Conservation (phyloP, 2,888 invertebrate species). For the Pseudolycoriella hygida region DNA sequence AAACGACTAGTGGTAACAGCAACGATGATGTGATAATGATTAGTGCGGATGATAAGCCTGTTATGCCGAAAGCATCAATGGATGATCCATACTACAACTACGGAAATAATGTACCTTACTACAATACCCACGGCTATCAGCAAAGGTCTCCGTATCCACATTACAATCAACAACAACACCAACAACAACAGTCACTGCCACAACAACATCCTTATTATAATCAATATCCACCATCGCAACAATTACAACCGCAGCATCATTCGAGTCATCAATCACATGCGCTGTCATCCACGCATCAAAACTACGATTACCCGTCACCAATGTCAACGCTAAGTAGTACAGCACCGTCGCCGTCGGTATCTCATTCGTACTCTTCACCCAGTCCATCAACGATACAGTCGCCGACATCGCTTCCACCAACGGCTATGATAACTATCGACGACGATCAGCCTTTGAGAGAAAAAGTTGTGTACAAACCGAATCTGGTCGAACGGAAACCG, state of each 20-base stretch:
- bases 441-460: slow-evolving; percentile 11
- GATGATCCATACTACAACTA: background rate
- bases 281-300: background rate
- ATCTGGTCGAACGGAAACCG: slow-evolving; percentile 19
- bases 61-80: background rate
- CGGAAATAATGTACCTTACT: background rate
- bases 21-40: slow-evolving; percentile 8
- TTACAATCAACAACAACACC: slow-evolving; percentile 1
- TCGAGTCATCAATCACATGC: too few relatives aligned
- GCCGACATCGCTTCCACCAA: slow-evolving; percentile 6
- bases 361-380: slow-evolving; percentile 4
- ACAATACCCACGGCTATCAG: slow-evolving; percentile 3
- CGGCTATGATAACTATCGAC: slow-evolving; percentile 11
- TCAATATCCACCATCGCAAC: background rate
- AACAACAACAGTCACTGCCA: background rate
- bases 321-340: slow-evolving; percentile 11
- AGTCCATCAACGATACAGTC: slow-evolving; percentile 7
- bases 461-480: slow-evolving; percentile 15
- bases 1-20: slow-evolving; percentile 1
- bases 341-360: slow-evolving; percentile 13
- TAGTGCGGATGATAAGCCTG: slow-evolving; percentile 2
- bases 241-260: background rate
- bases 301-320: slow-evolving; percentile 1
- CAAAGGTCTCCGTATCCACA: slow-evolving; percentile 5
- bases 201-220: background rate